Conservation (phyloP, 2,888 invertebrate genomes). For the Sepiola atlantica region DNA sequence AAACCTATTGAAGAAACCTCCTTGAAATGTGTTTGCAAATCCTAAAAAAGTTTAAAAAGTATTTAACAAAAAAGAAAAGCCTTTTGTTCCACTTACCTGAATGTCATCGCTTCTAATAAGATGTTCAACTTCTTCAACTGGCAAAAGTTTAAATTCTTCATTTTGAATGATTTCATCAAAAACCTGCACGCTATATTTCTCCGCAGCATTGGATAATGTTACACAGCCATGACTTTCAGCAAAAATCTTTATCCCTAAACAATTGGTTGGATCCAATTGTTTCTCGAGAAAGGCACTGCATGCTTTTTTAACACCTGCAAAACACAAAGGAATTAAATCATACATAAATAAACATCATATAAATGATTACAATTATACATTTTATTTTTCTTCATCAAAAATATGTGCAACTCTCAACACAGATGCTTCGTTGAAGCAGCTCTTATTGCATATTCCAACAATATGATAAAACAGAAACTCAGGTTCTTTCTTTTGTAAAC, state of each 20-base stretch:
- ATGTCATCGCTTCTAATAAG: conserved; percentile 71
- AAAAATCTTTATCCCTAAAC: conserved; percentile 73
- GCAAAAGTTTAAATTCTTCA: conserved; percentile 71
- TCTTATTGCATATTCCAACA: too few species aligned
- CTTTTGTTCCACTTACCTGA: conserved; percentile 60
- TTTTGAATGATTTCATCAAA: conserved; percentile 69
- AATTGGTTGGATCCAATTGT: conserved; percentile 72
- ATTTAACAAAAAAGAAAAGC: background rate
- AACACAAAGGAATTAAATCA: background rate
- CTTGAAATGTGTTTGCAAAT: too few species aligned
- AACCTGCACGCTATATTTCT: conserved; percentile 66
- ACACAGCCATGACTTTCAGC: conserved; percentile 72
- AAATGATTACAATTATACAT: too few species aligned
- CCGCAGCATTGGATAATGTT: conserved; percentile 66
- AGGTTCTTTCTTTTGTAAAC: too few species aligned
- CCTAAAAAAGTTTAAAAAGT: too few species aligned
- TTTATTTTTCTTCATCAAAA: too few species aligned
- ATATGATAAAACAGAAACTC: too few species aligned
- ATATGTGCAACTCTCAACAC: too few species aligned
- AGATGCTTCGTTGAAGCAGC: too few species aligned
- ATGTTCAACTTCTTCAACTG: conserved; percentile 66
- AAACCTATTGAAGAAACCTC: too few species aligned
- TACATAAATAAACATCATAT: background rate
- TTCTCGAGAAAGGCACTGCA: conserved; percentile 73
- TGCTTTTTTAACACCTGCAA: conserved; percentile 72